Evolutionary conservation across 2,797 vertebrate species (phyloP).

Genomic region (Heteromormyrus szaboi): DNA sequence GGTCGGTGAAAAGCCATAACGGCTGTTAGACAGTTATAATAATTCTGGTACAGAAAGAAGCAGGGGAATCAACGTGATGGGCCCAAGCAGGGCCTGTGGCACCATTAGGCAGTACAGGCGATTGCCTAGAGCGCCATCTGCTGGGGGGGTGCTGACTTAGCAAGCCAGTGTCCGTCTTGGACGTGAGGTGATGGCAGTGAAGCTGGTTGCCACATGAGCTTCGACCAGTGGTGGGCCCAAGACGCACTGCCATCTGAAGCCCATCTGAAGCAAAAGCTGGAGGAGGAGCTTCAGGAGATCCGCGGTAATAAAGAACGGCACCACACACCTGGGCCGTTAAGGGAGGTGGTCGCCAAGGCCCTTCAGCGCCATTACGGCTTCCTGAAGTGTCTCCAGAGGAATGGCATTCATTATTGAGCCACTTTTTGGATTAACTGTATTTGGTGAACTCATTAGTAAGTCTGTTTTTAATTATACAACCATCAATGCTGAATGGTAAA

Average conservation of each 20-base stretch:
- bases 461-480: conserved; percentile 20
- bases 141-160: not conserved
- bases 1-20: not conserved
- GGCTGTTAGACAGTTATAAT: not conserved
- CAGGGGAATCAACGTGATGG: not conserved
- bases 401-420: conserved; percentile 6
- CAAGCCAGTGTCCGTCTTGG: not conserved
- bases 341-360: not conserved
- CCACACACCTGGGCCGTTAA: not conserved
- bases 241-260: conserved; percentile 8
- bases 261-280: not conserved
- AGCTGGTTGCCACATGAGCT: not conserved
- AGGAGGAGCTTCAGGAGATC: not conserved
- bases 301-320: not conserved
- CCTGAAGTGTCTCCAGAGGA: not conserved
- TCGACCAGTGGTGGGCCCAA: not conserved
- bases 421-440: conserved; percentile 17
- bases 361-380: not conserved
- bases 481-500: not conserved
- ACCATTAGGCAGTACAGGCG: not conserved
- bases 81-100: not conserved
- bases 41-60: not conserved
- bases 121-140: not conserved
- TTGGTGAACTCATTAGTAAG: conserved; percentile 18
- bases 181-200: not conserved